phyloP scores from a whole-genome alignment of 2,797 vertebrate genomes.

The Triplophysa yarkandensis region DNA sequence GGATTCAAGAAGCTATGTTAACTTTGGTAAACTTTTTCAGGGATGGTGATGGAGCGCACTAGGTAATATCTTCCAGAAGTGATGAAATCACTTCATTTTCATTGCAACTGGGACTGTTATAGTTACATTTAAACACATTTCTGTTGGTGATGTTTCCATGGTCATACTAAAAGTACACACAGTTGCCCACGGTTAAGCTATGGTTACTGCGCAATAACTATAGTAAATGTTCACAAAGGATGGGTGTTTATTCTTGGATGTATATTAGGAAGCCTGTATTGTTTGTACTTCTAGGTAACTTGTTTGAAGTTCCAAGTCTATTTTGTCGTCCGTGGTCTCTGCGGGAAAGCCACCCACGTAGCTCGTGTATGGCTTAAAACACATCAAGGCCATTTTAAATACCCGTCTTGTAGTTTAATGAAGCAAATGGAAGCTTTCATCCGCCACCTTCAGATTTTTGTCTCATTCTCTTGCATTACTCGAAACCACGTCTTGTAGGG shows the following conservation, averaged over 20 bases:
- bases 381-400: conserved; percentile 21
- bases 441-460: not conserved
- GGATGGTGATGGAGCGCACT: no score
- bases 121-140: no score
- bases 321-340: conserved; percentile 35
- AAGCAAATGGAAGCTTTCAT: conserved; percentile 5
- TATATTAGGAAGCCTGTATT: conserved; percentile 27
- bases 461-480: not conserved
- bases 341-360: conserved; percentile 38
- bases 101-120: not conserved
- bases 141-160: no score
- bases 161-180: conserved; percentile 1
- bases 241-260: conserved; percentile 25
- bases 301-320: conserved; percentile 30
- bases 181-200: not conserved
- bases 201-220: not conserved
- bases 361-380: conserved; percentile 17
- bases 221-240: conserved; percentile 5
- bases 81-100: not conserved
- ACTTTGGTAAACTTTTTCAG: no score
- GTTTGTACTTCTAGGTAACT: conserved; percentile 34
- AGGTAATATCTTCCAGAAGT: no score
- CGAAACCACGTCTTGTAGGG: not conserved
- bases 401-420: not conserved
- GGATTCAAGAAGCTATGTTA: no score